phyloP scores from a whole-genome alignment of 2,888 invertebrate species.

The Phyllotreta striolata region DNA sequence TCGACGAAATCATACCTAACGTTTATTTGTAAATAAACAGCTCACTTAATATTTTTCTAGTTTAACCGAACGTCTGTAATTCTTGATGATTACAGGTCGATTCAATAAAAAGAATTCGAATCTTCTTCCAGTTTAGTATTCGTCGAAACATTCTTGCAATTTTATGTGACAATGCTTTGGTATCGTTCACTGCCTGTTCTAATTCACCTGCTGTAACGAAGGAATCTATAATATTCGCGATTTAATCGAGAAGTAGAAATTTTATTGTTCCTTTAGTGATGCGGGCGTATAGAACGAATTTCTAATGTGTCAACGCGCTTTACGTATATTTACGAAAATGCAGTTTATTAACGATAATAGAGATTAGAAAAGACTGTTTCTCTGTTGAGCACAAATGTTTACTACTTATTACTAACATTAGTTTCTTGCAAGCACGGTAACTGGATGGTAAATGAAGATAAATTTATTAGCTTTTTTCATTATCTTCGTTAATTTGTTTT shows the following conservation, averaged over 20 bases:
- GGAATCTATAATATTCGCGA: too few species aligned
- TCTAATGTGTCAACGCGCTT: conserved; percentile 11
- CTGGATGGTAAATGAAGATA: too few species aligned
- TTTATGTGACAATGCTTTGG: conserved; percentile 11
- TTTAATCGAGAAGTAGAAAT: not conserved
- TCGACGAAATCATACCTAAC: too few species aligned
- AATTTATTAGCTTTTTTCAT: too few species aligned
- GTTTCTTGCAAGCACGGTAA: too few species aligned
- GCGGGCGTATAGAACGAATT: not conserved
- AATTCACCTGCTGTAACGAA: not conserved
- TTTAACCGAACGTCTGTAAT: too few species aligned
- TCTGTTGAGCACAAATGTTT: conserved; percentile 9
- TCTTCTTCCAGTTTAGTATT: not conserved
- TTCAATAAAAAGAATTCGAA: not conserved
- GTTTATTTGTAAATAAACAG: too few species aligned
- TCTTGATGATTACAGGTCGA: too few species aligned
- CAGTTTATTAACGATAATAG: not conserved
- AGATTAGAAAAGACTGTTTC: conserved; percentile 9
- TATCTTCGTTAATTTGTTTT: too few species aligned
- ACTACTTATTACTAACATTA: too few species aligned
- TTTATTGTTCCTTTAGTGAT: not conserved
- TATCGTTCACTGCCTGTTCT: conserved; percentile 6
- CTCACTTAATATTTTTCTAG: too few species aligned
- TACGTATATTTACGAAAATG: conserved; percentile 4
- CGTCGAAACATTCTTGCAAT: conserved; percentile 11